Conservation (phyloP, 2,888 invertebrate species). For the Caenorhabditis sp. region DNA sequence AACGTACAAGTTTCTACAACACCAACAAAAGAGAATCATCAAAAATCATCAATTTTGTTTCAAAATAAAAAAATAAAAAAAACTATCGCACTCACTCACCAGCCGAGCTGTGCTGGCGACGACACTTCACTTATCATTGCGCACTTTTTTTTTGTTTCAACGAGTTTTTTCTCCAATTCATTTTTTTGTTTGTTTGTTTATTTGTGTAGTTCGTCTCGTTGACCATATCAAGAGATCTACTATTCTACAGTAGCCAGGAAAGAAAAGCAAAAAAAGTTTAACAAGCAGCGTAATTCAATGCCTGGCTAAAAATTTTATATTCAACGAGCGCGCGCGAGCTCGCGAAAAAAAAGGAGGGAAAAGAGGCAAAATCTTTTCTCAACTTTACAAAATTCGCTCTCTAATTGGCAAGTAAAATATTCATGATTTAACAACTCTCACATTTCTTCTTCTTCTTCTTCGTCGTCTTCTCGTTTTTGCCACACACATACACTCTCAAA, state of each 20-base stretch:
- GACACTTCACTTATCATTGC: not conserved
- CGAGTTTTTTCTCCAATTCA: no score
- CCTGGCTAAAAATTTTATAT: not conserved
- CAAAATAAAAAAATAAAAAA: no score
- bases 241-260: not conserved
- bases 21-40: not conserved
- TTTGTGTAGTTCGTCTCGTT: no score
- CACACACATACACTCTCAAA: no score
- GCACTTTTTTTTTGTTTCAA: not conserved
- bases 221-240: not conserved
- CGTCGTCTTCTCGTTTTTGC: no score
- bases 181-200: no score
- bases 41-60: not conserved
- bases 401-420: slow-evolving; percentile 1
- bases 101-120: not conserved
- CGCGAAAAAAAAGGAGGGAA: not conserved
- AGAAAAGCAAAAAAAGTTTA: not conserved
- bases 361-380: not conserved
- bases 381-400: slow-evolving; percentile 1
- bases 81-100: not conserved
- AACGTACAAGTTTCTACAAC: no score
- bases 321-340: not conserved
- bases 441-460: not conserved
- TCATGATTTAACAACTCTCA: slow-evolving; percentile 1
- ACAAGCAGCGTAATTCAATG: not conserved